Base-by-base conservation (phyloP, 2,113 vertebrate species). In the Pipa parva region DNA sequence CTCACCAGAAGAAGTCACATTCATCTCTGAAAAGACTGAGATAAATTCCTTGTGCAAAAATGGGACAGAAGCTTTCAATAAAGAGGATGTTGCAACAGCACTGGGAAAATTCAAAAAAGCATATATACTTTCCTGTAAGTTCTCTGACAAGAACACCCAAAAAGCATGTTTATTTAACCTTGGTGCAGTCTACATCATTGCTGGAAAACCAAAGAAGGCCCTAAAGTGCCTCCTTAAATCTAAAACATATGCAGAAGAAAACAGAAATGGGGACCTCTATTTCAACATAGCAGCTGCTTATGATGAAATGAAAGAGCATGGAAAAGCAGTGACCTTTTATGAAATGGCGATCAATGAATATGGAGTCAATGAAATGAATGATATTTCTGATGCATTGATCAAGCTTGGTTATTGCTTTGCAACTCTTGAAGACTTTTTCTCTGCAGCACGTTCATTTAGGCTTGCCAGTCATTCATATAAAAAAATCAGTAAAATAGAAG, bases 241-340 rank as follows among this genome's bases (percentile, higher is more conserved):
- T 15, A 64, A 21, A 67, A 42, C 48, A 4, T 7, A 0, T 0
- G 8, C 12, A 15, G 1, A 9, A 1, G 10, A 17, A 17, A 20
- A 39, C 18, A 52, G 59, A 52, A 24, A 71, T 1, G 57, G 22
- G 0, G 5, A 68, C 49, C 42, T 24, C 10, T 58, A 48, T 62
- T 75, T 79, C 54, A 75, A 73, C 63, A 33, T 49, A 8, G 24
- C 9, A 0, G 59, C 33, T 6, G 36, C 28, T 42, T 66, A 74
- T 2, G 7, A 62, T 15, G 17, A 61, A 56, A 59, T 63, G 69
- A 60, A 58, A 2, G 63, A 73, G 8, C 45, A 61, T 15, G 39
- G 54, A 28, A 74, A 77, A 76, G 49, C 68, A 0, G 1, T 7
- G 0, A 54, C 9, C 0, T 17, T 54, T 54, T 73, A 76, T 46